Evolutionary conservation across 2,888 invertebrate genomes (phyloP).

Genomic region (Eristalis pertinax): DNA sequence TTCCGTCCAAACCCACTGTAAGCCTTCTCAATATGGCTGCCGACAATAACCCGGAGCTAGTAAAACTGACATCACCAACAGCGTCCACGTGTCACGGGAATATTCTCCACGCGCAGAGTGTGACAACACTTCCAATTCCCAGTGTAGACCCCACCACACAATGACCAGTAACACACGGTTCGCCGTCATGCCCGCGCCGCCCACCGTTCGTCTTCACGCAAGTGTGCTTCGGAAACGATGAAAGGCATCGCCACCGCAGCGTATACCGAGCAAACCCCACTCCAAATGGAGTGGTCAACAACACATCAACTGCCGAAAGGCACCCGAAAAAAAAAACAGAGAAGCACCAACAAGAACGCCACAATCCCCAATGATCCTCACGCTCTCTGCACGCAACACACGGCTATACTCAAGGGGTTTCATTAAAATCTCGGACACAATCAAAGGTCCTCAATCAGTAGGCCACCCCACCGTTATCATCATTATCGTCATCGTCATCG

Average conservation of each 20-base stretch:
- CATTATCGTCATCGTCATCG: constrained; percentile 5
- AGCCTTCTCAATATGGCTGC: too few relatives aligned
- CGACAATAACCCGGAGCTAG: too few relatives aligned
- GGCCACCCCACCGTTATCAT: constrained; percentile 35
- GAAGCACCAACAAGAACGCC: constrained; percentile 11
- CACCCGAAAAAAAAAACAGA: constrained; percentile 21
- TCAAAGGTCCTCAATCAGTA: constrained; percentile 61
- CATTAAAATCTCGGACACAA: constrained; percentile 58
- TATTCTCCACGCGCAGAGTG: not conserved
- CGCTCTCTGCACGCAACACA: not conserved
- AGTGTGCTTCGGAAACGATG: constrained; percentile 43
- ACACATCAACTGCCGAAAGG: constrained; percentile 39
- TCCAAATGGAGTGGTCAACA: constrained; percentile 55
- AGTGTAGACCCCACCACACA: constrained; percentile 7
- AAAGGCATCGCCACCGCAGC: constrained; percentile 11
- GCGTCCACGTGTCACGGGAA: too few relatives aligned
- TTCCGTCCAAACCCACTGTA: too few relatives aligned
- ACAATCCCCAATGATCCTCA: constrained; percentile 14
- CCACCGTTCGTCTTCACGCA: not conserved
- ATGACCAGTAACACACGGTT: constrained; percentile 13
- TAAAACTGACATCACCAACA: too few relatives aligned
- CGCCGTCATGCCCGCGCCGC: not conserved
- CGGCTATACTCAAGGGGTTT: constrained; percentile 44
- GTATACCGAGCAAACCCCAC: not conserved
- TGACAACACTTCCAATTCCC: not conserved